Conservation (phyloP, 2,113 vertebrate species). For the Dicrurus megarhynchus region DNA sequence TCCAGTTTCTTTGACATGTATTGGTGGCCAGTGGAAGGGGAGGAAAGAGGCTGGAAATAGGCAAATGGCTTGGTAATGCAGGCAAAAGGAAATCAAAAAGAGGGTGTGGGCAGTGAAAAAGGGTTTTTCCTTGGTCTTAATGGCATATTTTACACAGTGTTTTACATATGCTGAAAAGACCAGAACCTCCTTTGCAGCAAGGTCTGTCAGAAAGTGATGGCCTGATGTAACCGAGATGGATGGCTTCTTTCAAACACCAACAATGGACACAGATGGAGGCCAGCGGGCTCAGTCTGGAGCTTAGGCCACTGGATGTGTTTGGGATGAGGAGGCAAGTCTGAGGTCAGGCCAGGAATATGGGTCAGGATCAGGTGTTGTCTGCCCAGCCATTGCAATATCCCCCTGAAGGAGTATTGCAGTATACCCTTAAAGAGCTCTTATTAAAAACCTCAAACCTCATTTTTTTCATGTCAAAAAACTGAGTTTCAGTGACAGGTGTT, state of each 20-base stretch:
- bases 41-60: neutral
- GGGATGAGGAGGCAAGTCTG: rapidly evolving
- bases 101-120: neutral
- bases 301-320: neutral
- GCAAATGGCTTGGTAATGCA: neutral
- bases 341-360: neutral
- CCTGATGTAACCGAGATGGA: rapidly evolving
- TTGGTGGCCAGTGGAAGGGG: rapidly evolving
- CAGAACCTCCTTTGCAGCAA: neutral
- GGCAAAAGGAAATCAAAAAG: neutral
- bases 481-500: neutral
- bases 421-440: neutral
- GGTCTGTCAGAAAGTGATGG: neutral
- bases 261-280: rapidly evolving
- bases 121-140: neutral
- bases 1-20: rapidly evolving
- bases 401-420: neutral
- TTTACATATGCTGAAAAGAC: rapidly evolving
- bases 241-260: neutral
- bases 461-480: neutral
- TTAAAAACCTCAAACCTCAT: neutral
- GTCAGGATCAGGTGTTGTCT: neutral
- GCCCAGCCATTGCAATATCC: neutral
- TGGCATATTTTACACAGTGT: neutral
- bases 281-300: rapidly evolving